Base-by-base conservation (phyloP, 2,888 invertebrate species). In the Dromius quadrimaculatus region DNA sequence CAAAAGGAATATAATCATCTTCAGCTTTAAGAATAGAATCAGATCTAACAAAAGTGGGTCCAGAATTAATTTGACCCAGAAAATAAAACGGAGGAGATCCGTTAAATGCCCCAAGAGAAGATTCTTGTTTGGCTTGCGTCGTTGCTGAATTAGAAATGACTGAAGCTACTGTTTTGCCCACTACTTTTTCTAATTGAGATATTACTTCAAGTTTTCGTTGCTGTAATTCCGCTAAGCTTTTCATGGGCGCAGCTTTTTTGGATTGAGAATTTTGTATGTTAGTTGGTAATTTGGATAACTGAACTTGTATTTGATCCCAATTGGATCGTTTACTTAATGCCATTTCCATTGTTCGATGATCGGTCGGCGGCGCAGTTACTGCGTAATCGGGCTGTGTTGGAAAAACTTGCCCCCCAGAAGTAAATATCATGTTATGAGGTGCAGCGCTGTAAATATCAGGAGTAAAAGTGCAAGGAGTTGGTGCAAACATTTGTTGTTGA, bases 1-100 rank as follows among this genome's bases (percentile, higher is more conserved):
- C 89, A 79, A 89, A 90, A 4, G 90, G 89, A 65, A 90, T 87
- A 76, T 89, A 88, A 76, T 88, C 88, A 73, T 89, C 87, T 38
- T 83, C 82, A 43, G 84, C 86, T 34, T 86, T 85, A 54, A 87
- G 77, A 73, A 87, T 84, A 0, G 86, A 84, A 77, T 87, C 87
- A 15, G 86, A 84, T 64, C 86, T 81, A 5, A 85, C 84, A 75
- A 84, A 85, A 13, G 81, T 81, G 1, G 82, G 82, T 11, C 77
- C 77, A 3, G 78, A 72, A 62, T 78, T 77, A 15, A 76, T 74
- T 36, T 81, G 79, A 6, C 78, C 78, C 6, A 79, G 81, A 74
- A 82, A 82, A 68, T 78, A 81, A 23, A 81, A 82, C 1, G 82
- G 82, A 2, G 81, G 79, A 17, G 78, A 77, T 57, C 41, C 62